Conservation (phyloP, 2,888 invertebrate species). For the Parnassius orleans region DNA sequence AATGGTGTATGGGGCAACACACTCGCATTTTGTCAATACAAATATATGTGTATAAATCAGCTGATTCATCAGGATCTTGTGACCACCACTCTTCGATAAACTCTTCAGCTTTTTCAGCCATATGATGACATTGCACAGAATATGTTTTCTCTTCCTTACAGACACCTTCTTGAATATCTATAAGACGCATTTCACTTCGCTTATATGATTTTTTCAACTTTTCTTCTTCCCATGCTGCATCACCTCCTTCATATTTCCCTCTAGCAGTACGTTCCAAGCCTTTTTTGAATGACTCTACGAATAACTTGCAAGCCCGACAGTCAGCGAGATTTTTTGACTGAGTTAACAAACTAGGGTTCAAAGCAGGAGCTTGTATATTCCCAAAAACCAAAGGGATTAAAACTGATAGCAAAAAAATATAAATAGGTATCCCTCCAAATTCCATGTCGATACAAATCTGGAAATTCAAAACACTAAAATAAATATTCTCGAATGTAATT, state of each 20-base stretch:
- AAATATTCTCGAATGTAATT: neutral
- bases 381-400: constrained; percentile 32
- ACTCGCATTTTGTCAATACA: constrained; percentile 88
- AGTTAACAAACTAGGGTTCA: constrained; percentile 53
- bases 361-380: constrained; percentile 46
- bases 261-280: constrained; percentile 91
- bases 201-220: constrained; percentile 90
- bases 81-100: constrained; percentile 95
- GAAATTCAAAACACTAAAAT: constrained; percentile 36
- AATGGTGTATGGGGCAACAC: constrained; percentile 93
- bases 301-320: constrained; percentile 88
- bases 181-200: constrained; percentile 92
- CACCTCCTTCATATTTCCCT: constrained; percentile 95
- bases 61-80: constrained; percentile 65
- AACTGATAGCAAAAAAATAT: constrained; percentile 30
- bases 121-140: constrained; percentile 89
- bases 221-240: constrained; percentile 96
- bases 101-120: constrained; percentile 91
- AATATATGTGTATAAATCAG: constrained; percentile 81
- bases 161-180: constrained; percentile 94
- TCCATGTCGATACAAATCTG: constrained; percentile 49
- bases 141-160: constrained; percentile 88
- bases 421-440: constrained; percentile 28
- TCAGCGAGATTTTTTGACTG: constrained; percentile 83
- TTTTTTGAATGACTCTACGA: constrained; percentile 88